Evolutionary conservation across 2,797 vertebrate species (phyloP), one percentile per base, ranked within the genome.

Genomic region (Rhodeus uyekii): DNA sequence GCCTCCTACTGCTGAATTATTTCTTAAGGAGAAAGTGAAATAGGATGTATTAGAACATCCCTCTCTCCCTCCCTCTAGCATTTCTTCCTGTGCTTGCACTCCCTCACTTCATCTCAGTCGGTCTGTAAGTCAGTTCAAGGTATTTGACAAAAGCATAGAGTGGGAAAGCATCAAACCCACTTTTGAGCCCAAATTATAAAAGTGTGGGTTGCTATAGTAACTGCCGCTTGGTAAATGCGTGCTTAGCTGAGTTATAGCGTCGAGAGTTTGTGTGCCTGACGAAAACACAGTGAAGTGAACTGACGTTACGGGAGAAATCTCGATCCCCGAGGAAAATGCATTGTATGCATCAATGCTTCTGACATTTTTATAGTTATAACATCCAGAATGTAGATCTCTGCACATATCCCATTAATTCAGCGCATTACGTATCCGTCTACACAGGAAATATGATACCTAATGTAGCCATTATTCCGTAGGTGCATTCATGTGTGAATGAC

Each of bases 1-100:
- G 92, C 92, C 93, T 93, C 94, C 92, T 90, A 88, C 68, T 93
- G 87, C 92, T 93, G 90, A 94, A 94, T 94, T 89, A 95, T 94
- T 94, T 94, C 92, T 91, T 82, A 78, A 91, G 90, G 89, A 90
- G 89, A 90, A 92, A 93, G 94, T 92, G 91, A 91, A 92, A 93
- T 93, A 93, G 88, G 92, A 91, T 92, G 92, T 93, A 93, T 61
- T 73, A 50, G 72, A 85, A n/a, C 74, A 64, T 72, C 32, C 61
- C 71, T 32, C 32, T 38, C 81, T 76, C 72, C 50, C 72, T 68
- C 73, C 65, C 34, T 63, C 24, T 24, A 61, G 38, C 29, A 48
- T 72, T 74, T 73, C 42, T 73, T n/a, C 36, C 48, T 13, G 39
- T 32, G 42, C 42, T 34, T 8, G 0, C 10, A 7, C 39, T 68